These are phyloP conservation scores for Trogon surrucura DNA, from an alignment of 2,113 vertebrate genomes.

Conservation along the genomic window DNA sequence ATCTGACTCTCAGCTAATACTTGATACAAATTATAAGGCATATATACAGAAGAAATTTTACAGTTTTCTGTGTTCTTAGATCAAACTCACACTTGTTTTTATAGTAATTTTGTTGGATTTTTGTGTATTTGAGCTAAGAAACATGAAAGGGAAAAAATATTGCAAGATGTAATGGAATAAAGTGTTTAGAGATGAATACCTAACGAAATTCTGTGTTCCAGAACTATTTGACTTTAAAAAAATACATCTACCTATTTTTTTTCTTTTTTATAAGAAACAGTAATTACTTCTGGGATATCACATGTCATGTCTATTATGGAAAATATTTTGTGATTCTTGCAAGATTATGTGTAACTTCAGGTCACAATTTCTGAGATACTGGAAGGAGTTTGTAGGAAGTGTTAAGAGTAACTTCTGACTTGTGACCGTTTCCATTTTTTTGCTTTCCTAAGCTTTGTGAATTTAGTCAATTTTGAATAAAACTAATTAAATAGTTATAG, in stretches of 20 bases:
- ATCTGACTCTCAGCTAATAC: neutral
- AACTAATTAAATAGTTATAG: neutral
- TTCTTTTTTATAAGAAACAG: neutral
- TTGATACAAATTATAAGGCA: neutral
- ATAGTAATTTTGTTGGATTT: neutral
- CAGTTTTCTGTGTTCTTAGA: neutral
- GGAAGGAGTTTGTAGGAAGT: neutral
- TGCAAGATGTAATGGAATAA: neutral
- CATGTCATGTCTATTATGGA: fast-evolving
- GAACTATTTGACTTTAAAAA: neutral
- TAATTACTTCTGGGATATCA: neutral
- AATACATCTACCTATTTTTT: neutral
- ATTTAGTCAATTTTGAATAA: neutral
- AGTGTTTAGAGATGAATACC: neutral
- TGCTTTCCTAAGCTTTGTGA: neutral
- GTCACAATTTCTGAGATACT: neutral
- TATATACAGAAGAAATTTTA: neutral
- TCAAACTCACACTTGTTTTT: neutral
- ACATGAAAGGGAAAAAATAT: neutral
- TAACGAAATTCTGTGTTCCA: neutral
- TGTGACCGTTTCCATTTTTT: neutral
- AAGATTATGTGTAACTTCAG: neutral
- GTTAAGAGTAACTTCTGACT: neutral
- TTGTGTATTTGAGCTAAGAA: neutral
- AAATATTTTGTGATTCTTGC: neutral